phyloP scores from a whole-genome alignment of 2,888 invertebrate species.

The Rhodophaea formosa region DNA sequence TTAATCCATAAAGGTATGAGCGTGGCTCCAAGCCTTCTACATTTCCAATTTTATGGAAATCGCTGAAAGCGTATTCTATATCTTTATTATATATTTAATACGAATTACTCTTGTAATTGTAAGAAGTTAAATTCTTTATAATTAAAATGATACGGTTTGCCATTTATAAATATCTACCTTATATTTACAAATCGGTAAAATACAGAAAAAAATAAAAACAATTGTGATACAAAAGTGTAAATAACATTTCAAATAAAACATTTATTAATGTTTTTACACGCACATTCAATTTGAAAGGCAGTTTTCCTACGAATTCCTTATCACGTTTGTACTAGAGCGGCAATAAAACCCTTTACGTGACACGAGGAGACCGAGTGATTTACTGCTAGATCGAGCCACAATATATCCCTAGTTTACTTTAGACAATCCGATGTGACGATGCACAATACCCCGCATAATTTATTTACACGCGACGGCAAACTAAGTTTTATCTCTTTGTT shows the following conservation, averaged over 20 bases:
- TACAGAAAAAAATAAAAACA: not conserved
- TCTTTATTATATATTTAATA: too few relatives aligned
- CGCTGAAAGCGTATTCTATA: too few relatives aligned
- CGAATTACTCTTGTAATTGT: too few relatives aligned
- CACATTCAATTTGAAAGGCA: constrained; percentile 1
- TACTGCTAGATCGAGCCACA: constrained; percentile 57
- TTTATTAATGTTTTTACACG: not conserved
- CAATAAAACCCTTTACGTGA: constrained; percentile 68
- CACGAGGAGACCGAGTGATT: constrained; percentile 66
- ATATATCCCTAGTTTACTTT: constrained; percentile 68
- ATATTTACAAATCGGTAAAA: too few relatives aligned
- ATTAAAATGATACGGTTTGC: too few relatives aligned
- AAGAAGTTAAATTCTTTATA: too few relatives aligned
- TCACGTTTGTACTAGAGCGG: constrained; percentile 53
- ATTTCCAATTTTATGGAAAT: too few relatives aligned
- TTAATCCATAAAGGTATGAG: too few relatives aligned
- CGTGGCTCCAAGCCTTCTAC: too few relatives aligned
- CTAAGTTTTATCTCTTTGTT: constrained; percentile 75
- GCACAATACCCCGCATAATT: constrained; percentile 69
- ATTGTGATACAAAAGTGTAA: not conserved
- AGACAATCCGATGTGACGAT: constrained; percentile 55
- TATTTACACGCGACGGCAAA: constrained; percentile 70
- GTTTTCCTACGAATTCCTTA: constrained; percentile 51
- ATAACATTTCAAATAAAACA: not conserved
- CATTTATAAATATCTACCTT: too few relatives aligned